phyloP scores from a whole-genome alignment of 2,113 vertebrate genomes.

The Haemorhous mexicanus region DNA sequence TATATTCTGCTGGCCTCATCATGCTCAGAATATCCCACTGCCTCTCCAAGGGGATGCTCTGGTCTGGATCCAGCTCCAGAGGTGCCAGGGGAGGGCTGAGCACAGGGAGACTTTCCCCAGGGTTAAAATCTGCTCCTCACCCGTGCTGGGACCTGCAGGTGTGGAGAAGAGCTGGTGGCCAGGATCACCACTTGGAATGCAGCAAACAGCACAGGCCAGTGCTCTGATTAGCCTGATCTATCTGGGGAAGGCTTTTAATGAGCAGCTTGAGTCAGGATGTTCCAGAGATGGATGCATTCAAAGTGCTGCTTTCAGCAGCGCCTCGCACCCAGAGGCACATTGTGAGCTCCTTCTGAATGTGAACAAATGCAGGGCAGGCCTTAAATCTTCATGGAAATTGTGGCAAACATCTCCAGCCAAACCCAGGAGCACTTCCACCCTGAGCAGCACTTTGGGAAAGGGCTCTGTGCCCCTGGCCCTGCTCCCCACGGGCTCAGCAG shows the following conservation, averaged over 20 bases:
- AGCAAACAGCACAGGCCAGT: neutral
- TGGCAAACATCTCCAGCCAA: neutral
- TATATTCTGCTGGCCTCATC: neutral
- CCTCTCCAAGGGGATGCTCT: neutral
- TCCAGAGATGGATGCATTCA: constrained; percentile 4
- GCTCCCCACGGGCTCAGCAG: neutral
- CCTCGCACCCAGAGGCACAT: constrained; percentile 38
- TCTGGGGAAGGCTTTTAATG: constrained; percentile 53
- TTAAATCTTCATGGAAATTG: constrained; percentile 2
- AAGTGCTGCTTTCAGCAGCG: constrained; percentile 57
- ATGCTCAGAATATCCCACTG: neutral
- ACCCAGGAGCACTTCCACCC: neutral
- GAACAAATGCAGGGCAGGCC: constrained; percentile 5
- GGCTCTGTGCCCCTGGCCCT: neutral
- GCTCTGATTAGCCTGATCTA: constrained; percentile 31
- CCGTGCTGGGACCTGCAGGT: neutral
- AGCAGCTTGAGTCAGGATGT: constrained; percentile 31
- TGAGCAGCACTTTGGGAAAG: rapidly evolving
- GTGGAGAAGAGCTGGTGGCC: neutral
- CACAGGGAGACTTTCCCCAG: neutral
- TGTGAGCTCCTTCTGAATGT: neutral
- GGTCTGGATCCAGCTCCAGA: neutral
- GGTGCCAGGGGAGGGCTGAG: neutral
- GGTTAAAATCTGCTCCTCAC: neutral
- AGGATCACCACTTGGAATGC: neutral